Evolutionary conservation across 2,888 invertebrate genomes (phyloP).

Genomic region (Machimus atricapillus): DNA sequence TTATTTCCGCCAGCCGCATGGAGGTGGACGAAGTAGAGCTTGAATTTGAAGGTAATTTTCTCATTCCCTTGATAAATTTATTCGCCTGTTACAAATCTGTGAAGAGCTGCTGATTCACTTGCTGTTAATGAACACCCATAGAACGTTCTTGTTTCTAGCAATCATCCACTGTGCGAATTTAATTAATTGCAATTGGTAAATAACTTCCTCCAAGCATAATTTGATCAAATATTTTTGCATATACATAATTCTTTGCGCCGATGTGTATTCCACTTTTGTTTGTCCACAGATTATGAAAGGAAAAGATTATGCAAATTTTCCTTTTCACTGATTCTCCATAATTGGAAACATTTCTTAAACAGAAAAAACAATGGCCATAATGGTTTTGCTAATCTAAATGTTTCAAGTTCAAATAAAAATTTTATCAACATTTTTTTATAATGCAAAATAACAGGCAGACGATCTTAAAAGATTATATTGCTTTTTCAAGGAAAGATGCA

Average conservation of each 20-base stretch:
- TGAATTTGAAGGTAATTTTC: background rate
- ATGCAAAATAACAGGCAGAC: background rate
- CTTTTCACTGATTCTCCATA: background rate
- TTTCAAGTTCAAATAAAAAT: background rate
- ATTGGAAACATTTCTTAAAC: background rate
- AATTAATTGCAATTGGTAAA: conserved; percentile 28
- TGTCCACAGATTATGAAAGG: background rate
- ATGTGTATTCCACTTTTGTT: background rate
- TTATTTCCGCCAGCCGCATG: background rate
- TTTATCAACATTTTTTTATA: background rate
- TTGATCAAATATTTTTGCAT: background rate
- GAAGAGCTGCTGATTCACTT: conserved; percentile 24
- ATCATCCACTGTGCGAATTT: background rate
- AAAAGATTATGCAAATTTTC: background rate
- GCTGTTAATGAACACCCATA: conserved; percentile 9
- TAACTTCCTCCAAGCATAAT: background rate
- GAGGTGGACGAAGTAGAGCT: background rate
- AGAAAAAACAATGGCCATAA: background rate
- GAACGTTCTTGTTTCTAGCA: background rate
- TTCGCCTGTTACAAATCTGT: conserved; percentile 24
- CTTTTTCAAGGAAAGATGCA: background rate
- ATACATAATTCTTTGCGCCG: background rate
- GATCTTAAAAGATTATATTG: background rate
- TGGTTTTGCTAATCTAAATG: background rate
- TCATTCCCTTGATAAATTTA: conserved; percentile 22